Evolutionary conservation across 1,140 invertebrate genomes (phyloP).

Genomic region (Coelopa frigida): DNA sequence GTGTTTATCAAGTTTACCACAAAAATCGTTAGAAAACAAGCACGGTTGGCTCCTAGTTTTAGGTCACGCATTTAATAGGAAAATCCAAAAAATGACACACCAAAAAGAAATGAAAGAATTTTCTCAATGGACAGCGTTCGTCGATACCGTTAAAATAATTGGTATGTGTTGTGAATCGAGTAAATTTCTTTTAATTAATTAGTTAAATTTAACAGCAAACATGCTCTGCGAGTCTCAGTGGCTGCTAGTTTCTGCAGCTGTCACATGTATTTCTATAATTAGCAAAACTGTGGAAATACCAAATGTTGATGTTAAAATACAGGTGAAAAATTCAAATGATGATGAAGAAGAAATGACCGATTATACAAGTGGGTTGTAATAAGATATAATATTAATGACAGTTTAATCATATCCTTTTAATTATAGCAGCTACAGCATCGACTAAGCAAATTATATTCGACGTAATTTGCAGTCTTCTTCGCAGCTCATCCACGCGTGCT

Average conservation of each 20-base stretch:
- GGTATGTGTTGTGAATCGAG: slow-evolving; percentile 14
- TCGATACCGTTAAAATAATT: slow-evolving; percentile 32
- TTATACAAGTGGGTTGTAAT: slow-evolving; percentile 20
- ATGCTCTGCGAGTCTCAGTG: slow-evolving; percentile 36
- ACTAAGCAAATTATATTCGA: slow-evolving; percentile 36
- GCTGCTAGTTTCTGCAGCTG: slow-evolving; percentile 37
- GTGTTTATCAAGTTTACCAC: slow-evolving; percentile 23
- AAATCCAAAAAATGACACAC: slow-evolving; percentile 19
- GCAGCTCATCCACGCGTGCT: slow-evolving; percentile 30
- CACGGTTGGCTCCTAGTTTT: slow-evolving; percentile 40
- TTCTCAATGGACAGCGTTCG: slow-evolving; percentile 30
- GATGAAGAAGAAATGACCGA: slow-evolving; percentile 34
- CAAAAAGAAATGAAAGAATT: slow-evolving; percentile 17
- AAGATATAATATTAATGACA: background rate
- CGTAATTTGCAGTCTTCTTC: slow-evolving; percentile 31
- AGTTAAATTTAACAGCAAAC: slow-evolving; percentile 20
- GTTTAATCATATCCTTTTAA: background rate
- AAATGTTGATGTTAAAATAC: slow-evolving; percentile 35
- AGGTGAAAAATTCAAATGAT: slow-evolving; percentile 17
- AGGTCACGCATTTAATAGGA: slow-evolving; percentile 35
- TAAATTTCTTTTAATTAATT: background rate
- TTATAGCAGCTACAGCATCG: slow-evolving; percentile 17
- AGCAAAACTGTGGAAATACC: slow-evolving; percentile 38
- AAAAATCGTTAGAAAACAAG: slow-evolving; percentile 36
- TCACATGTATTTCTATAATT: slow-evolving; percentile 43